Conservation (phyloP, 2,797 vertebrate species). For the Pelochelys cantorii region DNA sequence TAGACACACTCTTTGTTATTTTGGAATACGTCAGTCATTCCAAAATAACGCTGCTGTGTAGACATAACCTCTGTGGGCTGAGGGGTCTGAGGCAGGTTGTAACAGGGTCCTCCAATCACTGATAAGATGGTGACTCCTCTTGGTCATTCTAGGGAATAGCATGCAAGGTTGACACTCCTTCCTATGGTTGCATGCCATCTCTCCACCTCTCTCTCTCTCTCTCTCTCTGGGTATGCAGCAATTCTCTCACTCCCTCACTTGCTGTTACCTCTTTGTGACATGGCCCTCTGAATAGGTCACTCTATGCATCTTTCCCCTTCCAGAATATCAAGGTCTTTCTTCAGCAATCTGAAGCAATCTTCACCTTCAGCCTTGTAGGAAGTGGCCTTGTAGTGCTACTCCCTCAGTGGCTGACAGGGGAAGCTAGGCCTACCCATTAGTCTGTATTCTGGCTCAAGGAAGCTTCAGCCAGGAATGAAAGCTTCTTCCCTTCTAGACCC, state of each 20-base stretch:
- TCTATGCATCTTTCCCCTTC: neutral
- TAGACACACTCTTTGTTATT: too few relatives aligned
- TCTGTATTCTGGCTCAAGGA: neutral
- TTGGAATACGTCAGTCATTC: too few relatives aligned
- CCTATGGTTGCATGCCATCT: neutral
- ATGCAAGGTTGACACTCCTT: neutral
- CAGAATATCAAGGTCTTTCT: neutral
- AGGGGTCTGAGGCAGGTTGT: neutral
- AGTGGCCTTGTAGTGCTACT: neutral
- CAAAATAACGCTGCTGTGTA: too few relatives aligned
- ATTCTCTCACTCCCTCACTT: neutral
- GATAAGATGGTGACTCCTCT: neutral
- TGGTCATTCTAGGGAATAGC: neutral
- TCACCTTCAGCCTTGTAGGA: neutral
- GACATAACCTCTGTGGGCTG: neutral
- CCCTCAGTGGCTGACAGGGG: neutral
- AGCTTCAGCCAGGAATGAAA: neutral
- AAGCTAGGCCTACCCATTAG: neutral
- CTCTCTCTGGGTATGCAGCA: neutral
- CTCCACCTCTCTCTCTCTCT: neutral
- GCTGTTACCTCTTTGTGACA: neutral
- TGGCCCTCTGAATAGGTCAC: neutral
- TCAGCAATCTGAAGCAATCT: neutral
- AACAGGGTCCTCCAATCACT: neutral
- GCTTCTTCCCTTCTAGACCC: neutral